Conservation (phyloP, 2,797 vertebrate genomes). For the Podarcis siculus region DNA sequence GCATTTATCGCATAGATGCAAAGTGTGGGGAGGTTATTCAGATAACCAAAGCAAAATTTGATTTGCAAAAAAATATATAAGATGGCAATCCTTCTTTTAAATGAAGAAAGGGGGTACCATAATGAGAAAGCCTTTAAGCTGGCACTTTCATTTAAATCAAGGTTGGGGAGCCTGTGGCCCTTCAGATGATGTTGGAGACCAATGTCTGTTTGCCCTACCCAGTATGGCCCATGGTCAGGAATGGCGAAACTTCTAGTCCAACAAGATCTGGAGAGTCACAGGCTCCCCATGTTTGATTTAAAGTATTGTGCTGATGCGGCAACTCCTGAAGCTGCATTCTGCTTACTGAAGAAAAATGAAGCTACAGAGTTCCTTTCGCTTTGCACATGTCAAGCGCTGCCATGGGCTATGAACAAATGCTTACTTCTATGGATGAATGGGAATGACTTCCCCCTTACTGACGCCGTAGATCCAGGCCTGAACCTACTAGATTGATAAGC, state of each 20-base stretch:
- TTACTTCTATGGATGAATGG: not conserved
- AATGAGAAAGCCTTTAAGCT: constrained; percentile 55
- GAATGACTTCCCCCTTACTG: not conserved
- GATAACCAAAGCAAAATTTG: constrained; percentile 44
- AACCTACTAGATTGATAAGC: not conserved
- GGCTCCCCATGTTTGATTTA: no score
- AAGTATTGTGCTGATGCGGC: constrained; percentile 49
- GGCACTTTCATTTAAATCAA: constrained; percentile 28
- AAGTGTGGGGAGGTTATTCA: not conserved
- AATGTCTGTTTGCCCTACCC: no score
- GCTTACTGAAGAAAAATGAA: constrained; percentile 53
- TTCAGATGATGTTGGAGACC: no score
- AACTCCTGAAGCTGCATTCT: constrained; percentile 54
- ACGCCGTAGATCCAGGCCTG: not conserved
- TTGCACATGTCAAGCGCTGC: constrained; percentile 12
- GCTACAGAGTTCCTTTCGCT: constrained; percentile 1
- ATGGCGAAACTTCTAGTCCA: no score
- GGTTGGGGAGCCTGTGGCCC: no score
- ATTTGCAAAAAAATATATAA: constrained; percentile 55
- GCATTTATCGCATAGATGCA: constrained; percentile 42
- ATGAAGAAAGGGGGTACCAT: constrained; percentile 23
- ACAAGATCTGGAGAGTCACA: no score
- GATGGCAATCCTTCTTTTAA: constrained; percentile 31
- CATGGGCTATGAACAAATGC: not conserved
- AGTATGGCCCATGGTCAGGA: no score